Base-by-base conservation (phyloP, 1,140 invertebrate genomes). In the Heliconius melpomene region DNA sequence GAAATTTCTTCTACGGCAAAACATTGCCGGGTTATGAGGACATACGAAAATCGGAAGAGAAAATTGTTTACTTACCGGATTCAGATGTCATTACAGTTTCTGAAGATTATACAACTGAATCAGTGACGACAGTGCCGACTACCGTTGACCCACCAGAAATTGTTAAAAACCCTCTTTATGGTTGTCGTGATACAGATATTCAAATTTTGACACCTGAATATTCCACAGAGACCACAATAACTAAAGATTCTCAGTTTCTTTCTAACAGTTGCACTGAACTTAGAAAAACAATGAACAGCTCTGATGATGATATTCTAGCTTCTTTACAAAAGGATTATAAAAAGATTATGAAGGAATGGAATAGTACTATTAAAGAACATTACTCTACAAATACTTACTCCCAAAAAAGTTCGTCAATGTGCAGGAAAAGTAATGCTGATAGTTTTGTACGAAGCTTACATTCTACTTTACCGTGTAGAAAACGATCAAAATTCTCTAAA, bases 261-360 rank as follows among this genome's bases (percentile, higher is more conserved):
- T 90, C 91, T 7, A 90, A 89, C 3, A 94, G 90, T 75, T 94
- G 93, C 79, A 91, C 93, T 20, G 93, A 94, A 86, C 75, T 94
- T 71, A 86, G 88, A 83, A 85, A 90, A 75, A 93, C 91, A n/a
- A 92, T 91, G 89, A 82, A 79, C 38, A 86, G 82, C 71, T 85
- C 76, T 75, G 77, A 86, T 36, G 84, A 89, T 72, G 89, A 94
- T 78, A 79, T 95, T 20, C 81, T 90, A 36, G 77, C 80, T 32
- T 91, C 82, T 57, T 89, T 95, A 75, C 82, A 94, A 7, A 90
- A 85, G 78, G 94, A 95, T 85, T 95, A 95, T 74, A 94, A 92
- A 85, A 90, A 85, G 74, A 93, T 94, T 84, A 95, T 95, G 93
- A 94, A 93, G 60, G 93, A 94, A 82, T 95, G 94, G 94, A 95